Base-by-base conservation (phyloP, 2,888 invertebrate genomes). In the Ichneumon xanthorius region DNA sequence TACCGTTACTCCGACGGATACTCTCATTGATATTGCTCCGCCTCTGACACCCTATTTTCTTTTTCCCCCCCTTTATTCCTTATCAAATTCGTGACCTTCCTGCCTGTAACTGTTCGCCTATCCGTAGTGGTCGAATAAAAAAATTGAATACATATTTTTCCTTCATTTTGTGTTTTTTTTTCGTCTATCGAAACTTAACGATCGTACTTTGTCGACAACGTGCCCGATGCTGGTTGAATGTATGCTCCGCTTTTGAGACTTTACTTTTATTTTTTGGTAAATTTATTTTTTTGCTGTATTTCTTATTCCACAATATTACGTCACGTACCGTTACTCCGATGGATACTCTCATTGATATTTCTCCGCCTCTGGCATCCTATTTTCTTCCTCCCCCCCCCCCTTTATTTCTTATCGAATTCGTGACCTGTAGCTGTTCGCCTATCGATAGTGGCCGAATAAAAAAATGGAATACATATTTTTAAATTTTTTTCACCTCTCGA, bases 1-100 rank as follows among this genome's bases (percentile, higher is more conserved):
- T 89, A 89, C 90, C 88, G 88, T 91, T 89, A 88, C 82, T 82
- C 80, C 81, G 86, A 85, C 65, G 82, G 88, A 89, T 88, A 89
- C 84, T 89, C 86, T 86, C 82, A 86, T 86, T 78, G 89, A 88
- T 88, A 88, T 88, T 78, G 79, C 78, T 53, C 22, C 22, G 50
- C 72, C 72, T 81, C 50, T 26, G 22, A 65, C 76, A 65, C 82
- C 86, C 80, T 82, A 87, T 88, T 79, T 88, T 86, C 87, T 85
- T 88, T 77, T 48, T 81, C 70, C 79, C 79, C 78, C 80, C 81
- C 81, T 80, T 72, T 80, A 85, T 83, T 84, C 86, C 87, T 79
- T 77, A 84, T 85, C 83, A 61, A 37, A 14, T 45, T 75, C 63
- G 63, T 53, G 61, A 71, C 63, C 65, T 84, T 65, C 53, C 14